phyloP scores from a whole-genome alignment of 2,888 invertebrate genomes.

The Trissonchulus sp. region DNA sequence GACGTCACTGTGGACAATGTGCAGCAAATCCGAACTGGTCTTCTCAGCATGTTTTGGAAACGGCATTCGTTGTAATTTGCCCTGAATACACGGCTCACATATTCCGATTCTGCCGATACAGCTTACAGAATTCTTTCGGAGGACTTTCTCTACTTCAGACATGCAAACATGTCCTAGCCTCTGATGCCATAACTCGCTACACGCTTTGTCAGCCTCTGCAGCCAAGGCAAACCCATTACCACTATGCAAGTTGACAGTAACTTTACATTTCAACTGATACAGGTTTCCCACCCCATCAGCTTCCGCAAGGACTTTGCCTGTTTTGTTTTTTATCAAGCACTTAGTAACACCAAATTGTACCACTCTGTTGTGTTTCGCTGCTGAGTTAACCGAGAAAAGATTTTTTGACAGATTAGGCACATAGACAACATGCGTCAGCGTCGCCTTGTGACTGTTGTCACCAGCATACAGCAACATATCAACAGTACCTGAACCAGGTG shows the following conservation, averaged over 20 bases:
- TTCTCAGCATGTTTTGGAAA: not conserved
- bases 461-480: too few species aligned
- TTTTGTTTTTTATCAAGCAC: not conserved
- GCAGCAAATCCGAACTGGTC: not conserved
- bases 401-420: too few species aligned
- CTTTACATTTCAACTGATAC: slow-evolving; percentile 1
- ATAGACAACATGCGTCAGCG: too few species aligned
- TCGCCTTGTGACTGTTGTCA: too few species aligned
- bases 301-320: not conserved
- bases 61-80: not conserved
- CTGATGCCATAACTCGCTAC: too few species aligned
- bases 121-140: not conserved
- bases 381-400: too few species aligned
- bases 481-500: too few species aligned
- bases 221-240: not conserved
- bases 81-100: not conserved
- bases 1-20: not conserved
- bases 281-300: not conserved
- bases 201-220: too few species aligned
- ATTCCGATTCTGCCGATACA: not conserved
- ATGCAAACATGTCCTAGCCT: not conserved
- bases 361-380: not conserved
- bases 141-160: not conserved
- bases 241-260: not conserved
- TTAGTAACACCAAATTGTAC: not conserved